Percentiles rank a stretch among this genome's conserved stretches.
These are phyloP conservation scores for Hylomyscus alleni DNA, from an alignment of 2,797 vertebrate species.

Conservation along the genomic window DNA sequence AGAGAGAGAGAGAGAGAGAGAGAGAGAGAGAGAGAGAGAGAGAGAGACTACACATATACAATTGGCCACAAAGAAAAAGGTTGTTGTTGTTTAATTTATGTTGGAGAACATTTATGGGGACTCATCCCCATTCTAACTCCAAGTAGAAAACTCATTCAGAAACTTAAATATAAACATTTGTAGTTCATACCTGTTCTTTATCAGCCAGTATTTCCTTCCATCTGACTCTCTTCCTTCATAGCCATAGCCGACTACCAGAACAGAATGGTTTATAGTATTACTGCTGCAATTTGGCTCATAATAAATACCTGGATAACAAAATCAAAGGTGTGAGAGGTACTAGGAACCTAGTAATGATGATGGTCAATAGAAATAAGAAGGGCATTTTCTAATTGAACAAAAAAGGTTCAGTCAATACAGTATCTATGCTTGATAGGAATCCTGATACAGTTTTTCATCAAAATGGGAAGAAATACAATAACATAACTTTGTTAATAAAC, in stretches of 20 bases:
- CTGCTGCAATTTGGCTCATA: slow-evolving; percentile 94
- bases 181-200: slow-evolving; percentile 95
- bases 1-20: no score
- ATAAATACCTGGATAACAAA: slow-evolving; percentile 92
- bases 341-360: not conserved
- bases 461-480: not conserved
- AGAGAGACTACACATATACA: not conserved
- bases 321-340: not conserved
- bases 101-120: not conserved
- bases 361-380: not conserved
- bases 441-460: not conserved
- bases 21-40: no score
- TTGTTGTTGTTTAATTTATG: not conserved
- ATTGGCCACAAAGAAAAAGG: not conserved
- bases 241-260: slow-evolving; percentile 96
- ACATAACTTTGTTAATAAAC: not conserved
- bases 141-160: not conserved
- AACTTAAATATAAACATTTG: slow-evolving; percentile 82
- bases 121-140: not conserved
- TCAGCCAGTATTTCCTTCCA: slow-evolving; percentile 95
- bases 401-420: not conserved
- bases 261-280: slow-evolving; percentile 93
- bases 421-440: not conserved
- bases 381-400: not conserved
- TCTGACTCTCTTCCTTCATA: slow-evolving; percentile 89